These are phyloP conservation scores for Andrena bucephala DNA, from an alignment of 2,888 invertebrate genomes.

Conservation along the genomic window DNA sequence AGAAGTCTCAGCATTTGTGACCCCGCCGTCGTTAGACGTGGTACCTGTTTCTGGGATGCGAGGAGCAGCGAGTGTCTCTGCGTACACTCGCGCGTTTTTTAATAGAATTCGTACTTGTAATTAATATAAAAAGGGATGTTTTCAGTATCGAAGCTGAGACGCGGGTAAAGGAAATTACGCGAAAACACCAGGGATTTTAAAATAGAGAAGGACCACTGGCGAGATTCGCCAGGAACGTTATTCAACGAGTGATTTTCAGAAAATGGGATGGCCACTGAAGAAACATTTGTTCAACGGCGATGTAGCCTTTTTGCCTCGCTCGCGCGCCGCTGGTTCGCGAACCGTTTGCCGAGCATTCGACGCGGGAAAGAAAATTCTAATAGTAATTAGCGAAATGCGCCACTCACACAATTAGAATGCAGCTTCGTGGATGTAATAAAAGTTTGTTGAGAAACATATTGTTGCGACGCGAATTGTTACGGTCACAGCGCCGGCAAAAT, in stretches of 20 bases:
- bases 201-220: neutral
- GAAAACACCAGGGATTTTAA: neutral
- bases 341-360: constrained; percentile 17
- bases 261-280: constrained; percentile 18
- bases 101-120: neutral
- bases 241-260: neutral
- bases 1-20: constrained; percentile 27
- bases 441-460: no score
- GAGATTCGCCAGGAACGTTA: neutral
- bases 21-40: neutral
- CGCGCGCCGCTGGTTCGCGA: neutral
- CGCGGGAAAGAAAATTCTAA: constrained; percentile 10
- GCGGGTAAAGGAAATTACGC: neutral
- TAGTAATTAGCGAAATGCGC: constrained; percentile 18
- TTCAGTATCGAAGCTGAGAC: neutral
- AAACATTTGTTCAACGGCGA: constrained; percentile 25
- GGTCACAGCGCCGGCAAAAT: no score
- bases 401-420: neutral
- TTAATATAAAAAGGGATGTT: no score
- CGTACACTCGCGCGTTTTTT: neutral
- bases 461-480: no score
- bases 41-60: neutral
- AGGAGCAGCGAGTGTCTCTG: no score
- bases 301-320: neutral
- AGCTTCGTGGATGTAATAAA: no score